These are phyloP conservation scores for Pristionchus exspectatus DNA, from an alignment of 2,888 invertebrate genomes.

Conservation along the genomic window DNA sequence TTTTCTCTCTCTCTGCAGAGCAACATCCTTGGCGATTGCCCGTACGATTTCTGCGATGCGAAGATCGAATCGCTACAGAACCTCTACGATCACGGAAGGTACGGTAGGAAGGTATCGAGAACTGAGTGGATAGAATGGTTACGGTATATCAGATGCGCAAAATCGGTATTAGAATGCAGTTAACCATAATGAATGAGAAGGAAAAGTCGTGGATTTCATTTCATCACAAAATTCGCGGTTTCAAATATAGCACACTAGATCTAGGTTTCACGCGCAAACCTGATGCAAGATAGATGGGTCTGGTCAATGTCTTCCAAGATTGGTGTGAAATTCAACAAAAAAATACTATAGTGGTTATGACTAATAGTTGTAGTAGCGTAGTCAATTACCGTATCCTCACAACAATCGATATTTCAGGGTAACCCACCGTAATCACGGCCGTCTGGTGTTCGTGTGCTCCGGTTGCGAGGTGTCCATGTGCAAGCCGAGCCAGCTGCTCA, in stretches of 20 bases:
- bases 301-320: no score
- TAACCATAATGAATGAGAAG: no score
- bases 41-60: conserved; percentile 33
- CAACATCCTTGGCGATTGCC: conserved; percentile 37
- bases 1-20: neutral
- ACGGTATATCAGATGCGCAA: neutral
- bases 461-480: conserved; percentile 40
- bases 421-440: neutral
- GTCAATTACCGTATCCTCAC: neutral
- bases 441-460: conserved; percentile 39
- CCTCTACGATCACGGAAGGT: conserved; percentile 48
- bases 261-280: no score
- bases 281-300: no score
- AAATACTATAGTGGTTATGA: no score
- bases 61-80: conserved; percentile 30
- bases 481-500: conserved; percentile 49
- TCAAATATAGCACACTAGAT: neutral
- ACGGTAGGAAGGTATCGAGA: neutral
- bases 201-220: no score
- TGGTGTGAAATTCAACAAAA: no score
- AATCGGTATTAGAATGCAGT: no score
- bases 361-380: neutral
- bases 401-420: conserved; percentile 1
- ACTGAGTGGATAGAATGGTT: neutral
- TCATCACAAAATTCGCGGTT: no score